These are phyloP conservation scores for Gallinago undulata DNA, from an alignment of 2,113 vertebrate genomes.

Conservation along the genomic window DNA sequence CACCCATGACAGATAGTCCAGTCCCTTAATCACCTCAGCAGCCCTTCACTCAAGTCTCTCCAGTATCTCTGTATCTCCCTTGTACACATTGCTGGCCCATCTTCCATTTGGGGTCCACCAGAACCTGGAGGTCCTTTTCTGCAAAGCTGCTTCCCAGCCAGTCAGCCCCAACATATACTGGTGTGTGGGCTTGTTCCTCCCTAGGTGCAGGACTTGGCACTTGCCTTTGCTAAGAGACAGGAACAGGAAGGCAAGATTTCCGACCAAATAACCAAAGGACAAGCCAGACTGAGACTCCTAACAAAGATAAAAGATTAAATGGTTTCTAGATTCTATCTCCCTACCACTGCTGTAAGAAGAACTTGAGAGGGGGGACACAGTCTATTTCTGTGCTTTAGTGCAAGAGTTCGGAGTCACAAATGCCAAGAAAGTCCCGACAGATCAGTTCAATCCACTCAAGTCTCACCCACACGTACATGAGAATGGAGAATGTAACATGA, in stretches of 20 bases:
- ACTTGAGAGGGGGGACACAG: fast-evolving
- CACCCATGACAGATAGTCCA: not conserved
- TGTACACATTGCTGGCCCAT: too few relatives aligned
- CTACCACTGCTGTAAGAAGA: not conserved
- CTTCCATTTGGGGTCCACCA: not conserved
- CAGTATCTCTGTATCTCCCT: fast-evolving
- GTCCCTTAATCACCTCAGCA: not conserved
- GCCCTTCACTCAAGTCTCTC: not conserved
- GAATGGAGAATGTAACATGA: not conserved
- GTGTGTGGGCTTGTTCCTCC: not conserved
- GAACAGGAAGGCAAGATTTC: not conserved
- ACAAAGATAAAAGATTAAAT: not conserved
- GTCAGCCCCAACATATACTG: not conserved
- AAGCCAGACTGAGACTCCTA: not conserved
- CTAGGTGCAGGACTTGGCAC: not conserved
- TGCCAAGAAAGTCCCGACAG: not conserved
- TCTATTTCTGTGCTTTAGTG: not conserved
- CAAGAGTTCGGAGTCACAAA: not conserved
- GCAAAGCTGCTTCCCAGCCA: not conserved
- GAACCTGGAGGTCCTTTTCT: not conserved
- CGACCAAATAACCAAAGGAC: not conserved
- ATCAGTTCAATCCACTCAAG: not conserved
- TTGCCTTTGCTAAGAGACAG: not conserved
- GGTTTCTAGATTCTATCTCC: not conserved
- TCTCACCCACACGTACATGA: not conserved